Percentiles rank a stretch among this genome's conserved stretches.
phyloP scores from a whole-genome alignment of 1,140 invertebrate species.

The Neotoxoptera formosana region DNA sequence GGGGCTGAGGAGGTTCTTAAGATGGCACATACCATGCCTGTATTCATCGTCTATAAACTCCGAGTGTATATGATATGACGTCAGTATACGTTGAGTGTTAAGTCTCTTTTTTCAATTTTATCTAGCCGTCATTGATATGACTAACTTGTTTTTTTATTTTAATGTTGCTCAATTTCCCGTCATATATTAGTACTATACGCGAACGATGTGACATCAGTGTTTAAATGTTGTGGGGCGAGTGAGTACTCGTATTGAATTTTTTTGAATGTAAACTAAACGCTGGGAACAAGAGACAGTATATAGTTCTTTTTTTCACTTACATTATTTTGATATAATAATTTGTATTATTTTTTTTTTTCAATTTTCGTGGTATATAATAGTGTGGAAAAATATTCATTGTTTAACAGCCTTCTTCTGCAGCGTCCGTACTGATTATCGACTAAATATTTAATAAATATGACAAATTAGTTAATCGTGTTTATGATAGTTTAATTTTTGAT shows the following conservation, averaged over 20 bases:
- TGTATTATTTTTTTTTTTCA: not conserved
- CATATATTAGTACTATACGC: not conserved
- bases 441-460: not conserved
- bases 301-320: not conserved
- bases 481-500: not conserved
- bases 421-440: not conserved
- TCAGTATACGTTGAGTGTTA: not conserved
- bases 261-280: not conserved
- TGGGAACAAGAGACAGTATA: not conserved
- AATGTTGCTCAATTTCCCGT: not conserved
- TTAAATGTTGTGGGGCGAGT: not conserved
- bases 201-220: not conserved
- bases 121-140: not conserved
- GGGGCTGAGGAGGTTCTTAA: too few relatives aligned
- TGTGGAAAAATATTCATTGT: not conserved
- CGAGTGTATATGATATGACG: not conserved
- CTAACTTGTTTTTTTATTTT: not conserved
- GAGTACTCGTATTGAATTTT: not conserved
- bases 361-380: not conserved
- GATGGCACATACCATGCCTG: not conserved
- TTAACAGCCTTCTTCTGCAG: not conserved
- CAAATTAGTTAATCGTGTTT: not conserved
- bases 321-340: slow-evolving; percentile 5
- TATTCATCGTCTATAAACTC: not conserved
- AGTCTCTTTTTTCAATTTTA: not conserved